Evolutionary conservation across 2,888 invertebrate genomes (phyloP).

Genomic region (Folsomia manolachei): DNA sequence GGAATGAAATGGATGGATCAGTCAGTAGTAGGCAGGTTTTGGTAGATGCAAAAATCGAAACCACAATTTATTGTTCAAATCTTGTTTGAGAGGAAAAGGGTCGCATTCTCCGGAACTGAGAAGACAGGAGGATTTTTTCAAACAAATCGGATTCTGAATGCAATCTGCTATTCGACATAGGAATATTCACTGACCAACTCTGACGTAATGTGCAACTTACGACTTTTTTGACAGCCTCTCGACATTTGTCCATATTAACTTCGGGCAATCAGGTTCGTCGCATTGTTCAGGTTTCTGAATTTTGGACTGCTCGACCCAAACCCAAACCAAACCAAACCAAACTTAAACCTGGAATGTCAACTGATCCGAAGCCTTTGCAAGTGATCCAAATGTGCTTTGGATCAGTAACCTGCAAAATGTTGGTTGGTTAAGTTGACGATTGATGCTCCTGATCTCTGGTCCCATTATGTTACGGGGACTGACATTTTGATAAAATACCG

Average conservation of each 20-base stretch:
- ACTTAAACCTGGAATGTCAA: too few relatives aligned
- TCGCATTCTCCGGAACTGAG: conserved; percentile 19
- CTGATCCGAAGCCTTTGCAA: too few relatives aligned
- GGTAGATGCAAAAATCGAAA: not conserved
- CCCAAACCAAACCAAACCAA: too few relatives aligned
- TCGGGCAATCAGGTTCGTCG: conserved; percentile 2
- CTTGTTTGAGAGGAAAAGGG: not conserved
- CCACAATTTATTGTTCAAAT: conserved; percentile 7
- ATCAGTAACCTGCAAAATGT: not conserved
- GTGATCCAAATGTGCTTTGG: too few relatives aligned
- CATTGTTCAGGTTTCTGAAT: not conserved
- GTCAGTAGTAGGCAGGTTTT: not conserved
- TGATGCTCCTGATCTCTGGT: not conserved
- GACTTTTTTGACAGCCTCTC: not conserved
- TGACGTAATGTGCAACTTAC: not conserved
- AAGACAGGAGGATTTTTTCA: conserved; percentile 31
- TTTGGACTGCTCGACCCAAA: not conserved
- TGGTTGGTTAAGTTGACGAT: not conserved
- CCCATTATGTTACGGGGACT: not conserved
- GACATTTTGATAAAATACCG: not conserved
- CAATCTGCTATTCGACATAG: conserved; percentile 19
- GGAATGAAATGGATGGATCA: not conserved
- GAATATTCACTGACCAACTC: not conserved
- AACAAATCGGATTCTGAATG: conserved; percentile 12
- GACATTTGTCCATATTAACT: conserved; percentile 19